Evolutionary conservation across 2,888 invertebrate genomes (phyloP), one percentile per base, ranked within the genome.

Genomic region (Clusia tigrina): DNA sequence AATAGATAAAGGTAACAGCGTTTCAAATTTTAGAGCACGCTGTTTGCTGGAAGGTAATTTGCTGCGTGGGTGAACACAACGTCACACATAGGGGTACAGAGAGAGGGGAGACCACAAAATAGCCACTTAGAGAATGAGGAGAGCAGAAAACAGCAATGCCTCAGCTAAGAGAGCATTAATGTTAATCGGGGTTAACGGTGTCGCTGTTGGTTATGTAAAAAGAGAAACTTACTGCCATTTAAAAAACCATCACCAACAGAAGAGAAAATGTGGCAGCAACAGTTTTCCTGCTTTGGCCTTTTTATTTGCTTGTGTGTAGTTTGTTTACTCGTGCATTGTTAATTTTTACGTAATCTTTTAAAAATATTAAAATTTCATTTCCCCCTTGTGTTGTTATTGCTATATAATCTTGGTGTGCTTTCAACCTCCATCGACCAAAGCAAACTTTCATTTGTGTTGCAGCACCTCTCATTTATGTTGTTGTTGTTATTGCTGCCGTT

Each of bases 371-470:
- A 42, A 42, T 17, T 32, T 32, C 42, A 71, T 74, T 77, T 75
- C 76, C 74, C 70, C 74, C 68, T 71, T 20, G 26, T 38, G 65
- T 66, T 64, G 17, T 23, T 38, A 64, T 64, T 65, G 60, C 65
- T 65, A 9, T 25, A n/a, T 52, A 46, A 25, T 18, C 26, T 22
- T 46, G 12, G 26, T 51, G 52, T 56, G 56, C 52, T 53, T 53
- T 60, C 25, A 18, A 38, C 37, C 54, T 61, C 26, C 17, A 22
- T 26, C 20, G 25, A 65, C 63, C 65, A 64, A 71, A 22, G 57
- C 3, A 65, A 70, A 72, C 77, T 77, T 77, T 76, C 78, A 68
- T 76, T 77, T 77, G 70, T 74, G 73, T 69, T 68, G 72, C 72
- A 77, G 72, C 66, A 54, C 20, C 25, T 55, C 32, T 26, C 24